Evolutionary conservation across 2,113 vertebrate genomes (phyloP).

Genomic region (Falco punctatus): DNA sequence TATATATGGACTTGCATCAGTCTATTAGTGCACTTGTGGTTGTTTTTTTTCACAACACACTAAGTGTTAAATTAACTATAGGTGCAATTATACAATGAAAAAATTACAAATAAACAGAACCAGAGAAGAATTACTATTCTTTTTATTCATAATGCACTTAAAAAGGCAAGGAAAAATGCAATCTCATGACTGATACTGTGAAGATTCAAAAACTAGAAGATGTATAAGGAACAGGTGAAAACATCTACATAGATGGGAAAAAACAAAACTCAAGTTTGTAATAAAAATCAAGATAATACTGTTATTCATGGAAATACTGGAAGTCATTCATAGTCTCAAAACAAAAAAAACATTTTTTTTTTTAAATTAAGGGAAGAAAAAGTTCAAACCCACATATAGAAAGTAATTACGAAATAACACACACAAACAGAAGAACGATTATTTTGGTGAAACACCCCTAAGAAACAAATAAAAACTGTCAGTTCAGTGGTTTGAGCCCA

Average conservation of each 20-base stretch:
- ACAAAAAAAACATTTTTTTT: neutral
- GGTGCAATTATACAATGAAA: neutral
- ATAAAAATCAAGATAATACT: neutral
- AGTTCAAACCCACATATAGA: neutral
- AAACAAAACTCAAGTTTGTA: neutral
- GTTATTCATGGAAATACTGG: neutral
- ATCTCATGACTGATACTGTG: neutral
- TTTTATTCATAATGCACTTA: neutral
- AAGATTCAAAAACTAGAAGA: neutral
- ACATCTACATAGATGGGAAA: neutral
- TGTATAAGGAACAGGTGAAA: neutral
- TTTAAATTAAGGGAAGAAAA: neutral
- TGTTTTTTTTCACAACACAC: neutral
- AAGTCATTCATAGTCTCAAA: neutral
- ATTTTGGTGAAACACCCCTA: accelerated
- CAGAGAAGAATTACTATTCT: neutral
- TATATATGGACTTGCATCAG: neutral
- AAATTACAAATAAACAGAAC: neutral
- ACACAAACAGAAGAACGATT: neutral
- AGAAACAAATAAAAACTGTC: neutral
- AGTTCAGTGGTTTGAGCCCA: neutral
- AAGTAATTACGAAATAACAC: neutral
- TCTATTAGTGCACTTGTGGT: neutral
- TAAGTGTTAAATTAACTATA: neutral
- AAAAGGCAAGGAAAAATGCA: neutral